Conservation (phyloP, 2,797 vertebrate species). For the Hemibagrus guttatus region DNA sequence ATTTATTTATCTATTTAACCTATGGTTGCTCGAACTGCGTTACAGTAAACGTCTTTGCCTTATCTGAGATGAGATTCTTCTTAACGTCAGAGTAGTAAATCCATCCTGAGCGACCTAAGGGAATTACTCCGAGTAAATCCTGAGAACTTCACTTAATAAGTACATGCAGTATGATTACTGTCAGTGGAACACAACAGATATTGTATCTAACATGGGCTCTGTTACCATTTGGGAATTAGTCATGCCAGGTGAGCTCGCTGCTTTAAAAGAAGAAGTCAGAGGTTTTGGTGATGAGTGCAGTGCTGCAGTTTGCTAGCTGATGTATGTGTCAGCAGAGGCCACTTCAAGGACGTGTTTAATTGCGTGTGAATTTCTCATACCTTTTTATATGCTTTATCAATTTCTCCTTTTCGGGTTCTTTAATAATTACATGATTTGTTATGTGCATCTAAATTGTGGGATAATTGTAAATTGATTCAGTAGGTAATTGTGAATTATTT, state of each 20-base stretch:
- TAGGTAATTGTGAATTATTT: constrained; percentile 3
- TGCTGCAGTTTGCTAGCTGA: background rate
- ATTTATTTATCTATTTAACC: background rate
- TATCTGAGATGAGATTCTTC: background rate
- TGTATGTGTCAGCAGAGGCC: background rate
- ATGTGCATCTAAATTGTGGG: background rate
- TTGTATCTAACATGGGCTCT: background rate
- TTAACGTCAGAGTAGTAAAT: background rate
- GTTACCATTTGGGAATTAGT: background rate
- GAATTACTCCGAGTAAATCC: background rate
- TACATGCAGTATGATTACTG: background rate
- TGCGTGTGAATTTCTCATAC: background rate
- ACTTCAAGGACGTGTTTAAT: constrained; percentile 11
- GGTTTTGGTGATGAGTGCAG: background rate
- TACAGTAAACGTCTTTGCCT: background rate
- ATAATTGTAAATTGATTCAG: constrained; percentile 5
- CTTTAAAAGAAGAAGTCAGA: background rate
- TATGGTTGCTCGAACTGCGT: background rate
- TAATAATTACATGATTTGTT: constrained; percentile 7
- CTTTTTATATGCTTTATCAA: background rate
- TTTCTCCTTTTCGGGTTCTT: constrained; percentile 6
- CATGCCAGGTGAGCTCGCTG: background rate
- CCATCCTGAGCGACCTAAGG: background rate
- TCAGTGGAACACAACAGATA: background rate
- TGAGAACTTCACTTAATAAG: background rate